These are phyloP conservation scores for Phocoena sinus DNA, from an alignment of 2,113 vertebrate genomes.

Conservation along the genomic window DNA sequence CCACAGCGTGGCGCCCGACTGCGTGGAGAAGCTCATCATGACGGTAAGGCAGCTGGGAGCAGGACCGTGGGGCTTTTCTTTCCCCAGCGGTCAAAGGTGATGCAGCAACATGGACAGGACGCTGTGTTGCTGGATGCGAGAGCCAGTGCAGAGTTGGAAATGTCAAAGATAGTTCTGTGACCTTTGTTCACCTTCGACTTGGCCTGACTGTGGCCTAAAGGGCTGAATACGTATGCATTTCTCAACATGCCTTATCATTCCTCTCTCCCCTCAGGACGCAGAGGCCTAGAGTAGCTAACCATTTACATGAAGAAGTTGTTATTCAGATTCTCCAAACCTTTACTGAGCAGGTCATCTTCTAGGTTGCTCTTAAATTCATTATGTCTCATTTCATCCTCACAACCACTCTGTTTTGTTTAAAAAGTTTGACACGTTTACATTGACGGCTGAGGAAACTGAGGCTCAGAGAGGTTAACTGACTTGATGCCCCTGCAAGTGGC, in stretches of 20 bases:
- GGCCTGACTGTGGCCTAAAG: background rate
- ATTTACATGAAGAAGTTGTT: background rate
- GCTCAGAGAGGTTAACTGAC: background rate
- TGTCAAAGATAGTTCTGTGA: background rate
- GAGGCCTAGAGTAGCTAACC: background rate
- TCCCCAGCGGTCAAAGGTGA: background rate
- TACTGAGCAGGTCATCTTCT: background rate
- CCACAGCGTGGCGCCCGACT: slow-evolving; percentile 98
- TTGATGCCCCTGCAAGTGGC: background rate
- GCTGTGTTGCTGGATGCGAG: background rate
- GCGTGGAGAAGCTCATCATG: slow-evolving; percentile 97
- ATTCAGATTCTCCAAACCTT: background rate
- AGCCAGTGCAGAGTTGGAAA: background rate
- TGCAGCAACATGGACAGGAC: accelerated
- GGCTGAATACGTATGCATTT: background rate
- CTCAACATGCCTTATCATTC: background rate
- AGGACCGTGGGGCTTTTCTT: background rate
- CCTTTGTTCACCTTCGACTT: background rate
- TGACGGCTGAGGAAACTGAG: background rate
- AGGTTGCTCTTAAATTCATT: background rate
- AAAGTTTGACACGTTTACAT: background rate
- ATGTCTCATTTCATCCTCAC: background rate
- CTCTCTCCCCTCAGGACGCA: background rate
- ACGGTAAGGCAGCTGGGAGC: slow-evolving; percentile 83
- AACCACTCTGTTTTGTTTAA: background rate